Conservation (phyloP, 2,888 invertebrate genomes). For the Vanessa cardui region DNA sequence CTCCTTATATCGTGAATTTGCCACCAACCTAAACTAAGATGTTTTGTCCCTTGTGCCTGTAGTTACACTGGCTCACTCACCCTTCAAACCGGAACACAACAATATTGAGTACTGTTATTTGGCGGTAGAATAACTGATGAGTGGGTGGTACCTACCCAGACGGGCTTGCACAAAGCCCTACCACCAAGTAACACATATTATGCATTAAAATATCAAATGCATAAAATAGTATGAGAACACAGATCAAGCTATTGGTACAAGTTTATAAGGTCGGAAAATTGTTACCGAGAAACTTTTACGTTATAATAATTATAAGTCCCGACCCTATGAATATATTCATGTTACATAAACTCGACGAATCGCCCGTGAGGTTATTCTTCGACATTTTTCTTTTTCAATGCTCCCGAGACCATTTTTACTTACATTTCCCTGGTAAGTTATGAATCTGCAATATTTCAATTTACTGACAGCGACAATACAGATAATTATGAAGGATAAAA, state of each 20-base stretch:
- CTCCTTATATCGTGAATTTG: no score
- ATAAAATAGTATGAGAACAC: no score
- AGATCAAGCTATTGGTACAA: background rate
- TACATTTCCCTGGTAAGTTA: slow-evolving; percentile 16
- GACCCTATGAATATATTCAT: background rate
- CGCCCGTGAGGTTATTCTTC: slow-evolving; percentile 2
- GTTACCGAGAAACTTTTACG: background rate
- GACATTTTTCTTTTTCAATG: slow-evolving; percentile 3
- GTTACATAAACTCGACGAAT: background rate
- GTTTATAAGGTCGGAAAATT: background rate
- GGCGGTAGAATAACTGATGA: no score
- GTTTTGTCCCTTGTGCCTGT: no score
- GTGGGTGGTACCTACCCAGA: no score
- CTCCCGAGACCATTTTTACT: background rate
- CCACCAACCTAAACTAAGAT: no score
- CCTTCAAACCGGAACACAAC: no score
- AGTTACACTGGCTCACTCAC: no score
- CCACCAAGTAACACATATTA: no score
- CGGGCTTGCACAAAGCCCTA: no score
- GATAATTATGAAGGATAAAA: background rate
- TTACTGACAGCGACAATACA: slow-evolving; percentile 6
- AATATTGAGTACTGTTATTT: no score
- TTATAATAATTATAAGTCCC: slow-evolving; percentile 3
- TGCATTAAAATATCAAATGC: no score
- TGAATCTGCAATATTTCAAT: slow-evolving; percentile 25